Conservation (phyloP, 2,888 invertebrate species). For the Pyrgus malvae region DNA sequence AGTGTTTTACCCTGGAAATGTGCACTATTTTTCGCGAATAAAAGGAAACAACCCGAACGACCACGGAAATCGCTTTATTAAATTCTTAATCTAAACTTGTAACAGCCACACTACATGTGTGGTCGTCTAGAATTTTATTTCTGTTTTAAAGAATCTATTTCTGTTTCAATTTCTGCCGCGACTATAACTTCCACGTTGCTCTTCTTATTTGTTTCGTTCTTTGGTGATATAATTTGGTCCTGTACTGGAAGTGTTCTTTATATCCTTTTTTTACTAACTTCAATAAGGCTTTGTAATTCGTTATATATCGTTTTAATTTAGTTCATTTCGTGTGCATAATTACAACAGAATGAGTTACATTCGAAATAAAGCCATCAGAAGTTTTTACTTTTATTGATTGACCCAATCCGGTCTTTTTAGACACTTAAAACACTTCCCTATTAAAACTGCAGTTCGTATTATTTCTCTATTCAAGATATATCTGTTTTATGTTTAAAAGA, state of each 20-base stretch:
- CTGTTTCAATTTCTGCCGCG: slow-evolving; percentile 3
- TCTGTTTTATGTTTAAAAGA: too few species aligned
- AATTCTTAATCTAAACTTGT: slow-evolving; percentile 27
- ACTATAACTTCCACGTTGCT: background rate
- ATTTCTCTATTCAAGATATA: too few species aligned
- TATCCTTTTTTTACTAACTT: too few species aligned
- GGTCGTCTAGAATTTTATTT: slow-evolving; percentile 10
- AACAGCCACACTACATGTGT: slow-evolving; percentile 19
- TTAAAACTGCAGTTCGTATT: too few species aligned
- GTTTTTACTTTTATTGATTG: too few species aligned
- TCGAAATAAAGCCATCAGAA: too few species aligned
- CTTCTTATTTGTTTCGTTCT: background rate
- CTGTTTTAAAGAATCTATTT: slow-evolving; percentile 10
- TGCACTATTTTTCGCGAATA: slow-evolving; percentile 19
- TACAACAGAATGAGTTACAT: too few species aligned
- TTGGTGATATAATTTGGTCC: background rate
- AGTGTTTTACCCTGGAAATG: slow-evolving; percentile 15
- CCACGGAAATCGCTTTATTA: slow-evolving; percentile 26
- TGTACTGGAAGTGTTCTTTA: background rate
- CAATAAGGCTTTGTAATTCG: too few species aligned
- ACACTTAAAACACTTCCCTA: too few species aligned
- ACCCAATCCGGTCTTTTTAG: too few species aligned
- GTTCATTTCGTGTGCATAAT: too few species aligned
- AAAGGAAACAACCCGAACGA: slow-evolving; percentile 13
- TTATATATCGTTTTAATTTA: too few species aligned